Conservation (phyloP, 1,140 invertebrate genomes). For the Antheraea mylitta region DNA sequence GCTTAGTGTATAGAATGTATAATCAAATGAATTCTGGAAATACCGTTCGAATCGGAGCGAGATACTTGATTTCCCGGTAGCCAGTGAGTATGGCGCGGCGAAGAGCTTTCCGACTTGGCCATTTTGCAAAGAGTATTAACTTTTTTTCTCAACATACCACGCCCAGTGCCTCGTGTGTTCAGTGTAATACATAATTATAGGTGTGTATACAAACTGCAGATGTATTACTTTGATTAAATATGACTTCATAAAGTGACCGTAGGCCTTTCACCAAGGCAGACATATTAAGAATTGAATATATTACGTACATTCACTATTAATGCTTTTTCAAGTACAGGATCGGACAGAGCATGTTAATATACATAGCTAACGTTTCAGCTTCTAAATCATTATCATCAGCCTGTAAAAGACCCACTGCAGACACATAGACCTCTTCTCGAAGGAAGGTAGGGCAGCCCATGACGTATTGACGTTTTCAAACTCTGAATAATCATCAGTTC, state of each 20-base stretch:
- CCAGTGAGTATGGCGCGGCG: not conserved
- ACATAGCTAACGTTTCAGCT: too few relatives aligned
- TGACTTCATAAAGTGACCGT: constrained; percentile 11
- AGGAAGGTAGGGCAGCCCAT: too few relatives aligned
- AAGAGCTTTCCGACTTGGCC: not conserved
- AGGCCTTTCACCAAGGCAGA: not conserved
- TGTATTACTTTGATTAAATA: constrained; percentile 27
- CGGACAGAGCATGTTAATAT: too few relatives aligned
- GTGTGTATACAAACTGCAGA: constrained; percentile 7
- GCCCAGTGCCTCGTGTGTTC: not conserved
- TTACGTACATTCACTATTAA: too few relatives aligned
- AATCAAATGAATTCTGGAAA: not conserved
- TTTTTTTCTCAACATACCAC: not conserved
- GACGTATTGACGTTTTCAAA: too few relatives aligned
- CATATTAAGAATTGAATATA: not conserved
- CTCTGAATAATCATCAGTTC: too few relatives aligned
- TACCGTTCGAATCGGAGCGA: not conserved
- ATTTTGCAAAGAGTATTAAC: not conserved
- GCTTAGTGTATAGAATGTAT: not conserved
- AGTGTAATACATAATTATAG: not conserved
- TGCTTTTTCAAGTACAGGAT: too few relatives aligned
- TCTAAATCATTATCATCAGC: too few relatives aligned
- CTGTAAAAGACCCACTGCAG: too few relatives aligned
- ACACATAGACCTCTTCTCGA: too few relatives aligned
- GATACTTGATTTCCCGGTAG: not conserved